Evolutionary conservation across 64 coral and sea anemone species (phyloP).

Genomic region (Acropora yongei): DNA sequence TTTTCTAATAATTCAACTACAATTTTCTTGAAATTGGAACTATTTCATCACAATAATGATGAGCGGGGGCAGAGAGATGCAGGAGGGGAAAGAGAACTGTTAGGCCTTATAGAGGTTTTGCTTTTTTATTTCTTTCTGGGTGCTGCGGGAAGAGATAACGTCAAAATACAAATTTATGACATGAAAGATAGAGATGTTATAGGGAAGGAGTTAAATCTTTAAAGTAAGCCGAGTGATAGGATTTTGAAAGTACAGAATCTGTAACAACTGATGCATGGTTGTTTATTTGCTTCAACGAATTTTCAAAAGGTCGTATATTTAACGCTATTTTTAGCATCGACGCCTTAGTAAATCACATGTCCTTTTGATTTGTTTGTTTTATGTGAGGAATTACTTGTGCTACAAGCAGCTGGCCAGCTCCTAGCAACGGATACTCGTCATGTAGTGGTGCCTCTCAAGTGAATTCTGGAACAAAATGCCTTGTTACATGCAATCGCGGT

Average conservation of each 20-base stretch:
- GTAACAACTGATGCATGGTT: not conserved
- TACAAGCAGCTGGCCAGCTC: conserved; percentile 33
- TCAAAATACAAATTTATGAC: not conserved
- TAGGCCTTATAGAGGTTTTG: not conserved
- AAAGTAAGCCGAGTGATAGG: not conserved
- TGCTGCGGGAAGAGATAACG: not conserved
- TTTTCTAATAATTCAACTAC: not conserved
- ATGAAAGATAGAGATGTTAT: not conserved
- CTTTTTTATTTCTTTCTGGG: not conserved
- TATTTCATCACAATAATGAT: not conserved
- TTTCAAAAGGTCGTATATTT: not conserved
- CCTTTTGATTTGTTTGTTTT: not conserved
- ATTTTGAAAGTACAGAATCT: not conserved
- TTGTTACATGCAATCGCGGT: conserved; percentile 43
- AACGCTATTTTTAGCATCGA: not conserved
- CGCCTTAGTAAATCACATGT: not conserved
- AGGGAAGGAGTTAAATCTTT: not conserved
- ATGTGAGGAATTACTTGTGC: conserved; percentile 34
- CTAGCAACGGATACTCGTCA: conserved; percentile 45
- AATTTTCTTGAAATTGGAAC: not conserved
- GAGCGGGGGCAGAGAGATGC: not conserved
- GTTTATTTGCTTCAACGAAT: not conserved
- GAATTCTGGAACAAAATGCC: conserved; percentile 15
- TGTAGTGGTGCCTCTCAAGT: conserved; percentile 1
- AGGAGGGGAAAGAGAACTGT: not conserved